A percentile compares a stretch with the other conserved stretches of the same genome.
Conservation (phyloP, 2,797 vertebrate species). For the Rhincodon typus region DNA sequence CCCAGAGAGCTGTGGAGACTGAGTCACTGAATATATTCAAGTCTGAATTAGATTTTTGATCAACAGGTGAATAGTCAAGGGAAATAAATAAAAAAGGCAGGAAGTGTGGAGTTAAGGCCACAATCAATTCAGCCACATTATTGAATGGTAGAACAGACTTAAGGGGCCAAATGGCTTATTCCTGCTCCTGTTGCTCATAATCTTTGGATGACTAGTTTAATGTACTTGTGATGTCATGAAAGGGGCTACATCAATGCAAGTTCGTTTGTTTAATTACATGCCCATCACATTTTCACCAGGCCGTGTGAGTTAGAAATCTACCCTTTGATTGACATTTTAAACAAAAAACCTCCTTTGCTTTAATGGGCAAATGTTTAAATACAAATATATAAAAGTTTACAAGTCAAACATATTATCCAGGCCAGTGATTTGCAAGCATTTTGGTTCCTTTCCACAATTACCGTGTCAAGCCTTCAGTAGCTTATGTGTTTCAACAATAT, state of each 20-base stretch:
- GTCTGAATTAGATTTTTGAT: not conserved
- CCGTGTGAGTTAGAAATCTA: not conserved
- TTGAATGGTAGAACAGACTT: not conserved
- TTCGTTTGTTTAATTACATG: not conserved
- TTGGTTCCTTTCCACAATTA: not conserved
- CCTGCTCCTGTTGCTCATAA: not conserved
- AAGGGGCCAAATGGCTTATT: not conserved
- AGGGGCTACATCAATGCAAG: not conserved
- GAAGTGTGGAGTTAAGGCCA: not conserved
- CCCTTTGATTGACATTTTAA: not conserved
- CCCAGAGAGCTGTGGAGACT: not conserved
- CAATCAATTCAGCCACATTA: not conserved
- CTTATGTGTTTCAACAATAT: not conserved
- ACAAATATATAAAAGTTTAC: not conserved
- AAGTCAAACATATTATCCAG: not conserved
- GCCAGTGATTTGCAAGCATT: not conserved
- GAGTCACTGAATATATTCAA: not conserved
- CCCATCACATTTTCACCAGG: not conserved
- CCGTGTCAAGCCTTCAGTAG: not conserved
- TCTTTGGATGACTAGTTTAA: not conserved
- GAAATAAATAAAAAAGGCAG: not conserved
- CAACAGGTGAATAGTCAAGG: not conserved
- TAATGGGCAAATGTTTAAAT: not conserved
- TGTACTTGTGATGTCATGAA: not conserved
- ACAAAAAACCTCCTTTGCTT: not conserved